Base-by-base conservation (phyloP, 2,797 vertebrate species). In the Sylvia borin region DNA sequence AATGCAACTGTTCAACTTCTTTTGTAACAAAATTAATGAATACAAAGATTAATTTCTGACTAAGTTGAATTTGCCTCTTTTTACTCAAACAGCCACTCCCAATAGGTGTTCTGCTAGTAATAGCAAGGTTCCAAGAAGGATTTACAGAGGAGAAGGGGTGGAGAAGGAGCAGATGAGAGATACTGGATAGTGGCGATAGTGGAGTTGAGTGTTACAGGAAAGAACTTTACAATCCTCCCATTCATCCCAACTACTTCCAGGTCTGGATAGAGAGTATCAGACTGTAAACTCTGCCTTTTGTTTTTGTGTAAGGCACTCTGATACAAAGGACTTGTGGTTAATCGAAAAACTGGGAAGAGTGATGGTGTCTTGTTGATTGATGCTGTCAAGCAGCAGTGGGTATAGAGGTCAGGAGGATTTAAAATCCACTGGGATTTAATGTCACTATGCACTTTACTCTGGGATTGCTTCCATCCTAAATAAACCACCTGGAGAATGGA, bases 51-150 rank as follows among this genome's bases (percentile, higher is more conserved):
- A 84, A 78, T 34, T 62, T 92, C 61, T 77, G 31, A 61, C 17
- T 66, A 17, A 72, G 60, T 92, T 92, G 80, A 21, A 71, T 90
- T 90, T 67, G 80, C 61, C 50, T 80, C 17, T 74, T 95, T 90
- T 87, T 61, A 55, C 47, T 90, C 17, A 7, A 68, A 24, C 29
- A 83, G n/a, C 51, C 42, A 58, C 86, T 87, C 26, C 50, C 38
- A 57, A 20, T 32, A 80, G 57, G 31, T 53, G 19, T 67, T 85
- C 53, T 73, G 12, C 17, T 81, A 38, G 62, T 80, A 90, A 78
- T 73, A 12, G 12, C 40, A 51, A 31, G 8, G 5, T 65, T 83
- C 38, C 57, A 54, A 88, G 57, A 50, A 85, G 27, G 65, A 85
- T 92, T 82, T 91, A 34, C 38, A 75, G 54, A 82, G 7, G 20